Evolutionary conservation across 2,113 vertebrate species (phyloP).

Genomic region (Gopherus evgoodei): DNA sequence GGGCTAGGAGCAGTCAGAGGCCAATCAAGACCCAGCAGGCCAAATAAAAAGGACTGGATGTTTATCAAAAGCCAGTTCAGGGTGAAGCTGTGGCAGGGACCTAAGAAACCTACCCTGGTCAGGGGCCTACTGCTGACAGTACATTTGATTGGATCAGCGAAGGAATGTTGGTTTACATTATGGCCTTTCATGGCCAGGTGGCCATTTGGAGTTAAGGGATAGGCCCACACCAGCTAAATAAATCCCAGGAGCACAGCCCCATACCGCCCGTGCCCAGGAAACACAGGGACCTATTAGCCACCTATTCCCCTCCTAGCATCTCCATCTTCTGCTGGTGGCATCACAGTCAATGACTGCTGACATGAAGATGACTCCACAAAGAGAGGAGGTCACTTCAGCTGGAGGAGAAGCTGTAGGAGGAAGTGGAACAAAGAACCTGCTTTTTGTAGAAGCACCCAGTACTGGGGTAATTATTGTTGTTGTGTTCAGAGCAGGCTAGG

Average conservation of each 20-base stretch:
- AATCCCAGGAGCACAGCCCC: background rate
- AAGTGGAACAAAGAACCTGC: slow-evolving; percentile 15
- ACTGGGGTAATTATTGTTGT: slow-evolving; percentile 65
- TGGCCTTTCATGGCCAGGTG: background rate
- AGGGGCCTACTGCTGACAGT: background rate
- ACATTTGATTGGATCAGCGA: background rate
- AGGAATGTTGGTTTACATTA: background rate
- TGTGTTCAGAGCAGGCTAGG: slow-evolving; percentile 36
- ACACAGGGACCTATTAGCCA: background rate
- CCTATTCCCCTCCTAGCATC: background rate
- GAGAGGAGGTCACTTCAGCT: background rate
- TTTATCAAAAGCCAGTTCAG: background rate
- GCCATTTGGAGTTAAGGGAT: background rate
- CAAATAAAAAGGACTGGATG: background rate
- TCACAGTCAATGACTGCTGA: background rate
- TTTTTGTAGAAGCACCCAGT: slow-evolving; percentile 65
- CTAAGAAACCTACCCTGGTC: background rate
- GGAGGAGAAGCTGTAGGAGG: background rate
- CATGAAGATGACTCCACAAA: background rate
- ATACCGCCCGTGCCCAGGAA: background rate
- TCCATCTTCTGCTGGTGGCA: background rate
- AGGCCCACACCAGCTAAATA: background rate
- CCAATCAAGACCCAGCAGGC: background rate
- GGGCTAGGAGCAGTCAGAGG: background rate
- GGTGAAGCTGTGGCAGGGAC: background rate